Conservation (phyloP, 2,113 vertebrate genomes). For the Chloropsis hardwickii region DNA sequence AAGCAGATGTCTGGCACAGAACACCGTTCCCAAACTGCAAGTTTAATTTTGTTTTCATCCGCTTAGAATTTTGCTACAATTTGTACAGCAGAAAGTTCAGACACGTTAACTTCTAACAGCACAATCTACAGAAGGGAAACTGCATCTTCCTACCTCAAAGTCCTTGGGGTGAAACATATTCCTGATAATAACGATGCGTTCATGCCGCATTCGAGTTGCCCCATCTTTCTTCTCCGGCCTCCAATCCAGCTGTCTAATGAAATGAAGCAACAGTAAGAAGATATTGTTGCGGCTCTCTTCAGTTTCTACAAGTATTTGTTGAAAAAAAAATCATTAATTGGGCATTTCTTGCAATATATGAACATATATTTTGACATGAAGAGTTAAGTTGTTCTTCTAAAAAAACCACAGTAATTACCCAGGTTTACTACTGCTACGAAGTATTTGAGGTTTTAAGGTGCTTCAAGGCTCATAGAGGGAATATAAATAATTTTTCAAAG, state of each 20-base stretch:
- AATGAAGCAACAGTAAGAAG: conserved; percentile 66
- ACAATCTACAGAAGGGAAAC: background rate
- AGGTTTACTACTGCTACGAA: background rate
- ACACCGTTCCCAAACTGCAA: background rate
- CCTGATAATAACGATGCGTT: conserved; percentile 90
- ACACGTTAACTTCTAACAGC: background rate
- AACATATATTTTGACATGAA: background rate
- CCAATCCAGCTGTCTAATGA: conserved; percentile 93
- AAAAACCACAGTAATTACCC: background rate
- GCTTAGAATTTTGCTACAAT: background rate
- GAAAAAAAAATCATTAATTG: conserved; percentile 34
- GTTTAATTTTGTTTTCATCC: background rate
- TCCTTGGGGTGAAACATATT: conserved; percentile 98
- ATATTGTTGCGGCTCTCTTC: conserved; percentile 56
- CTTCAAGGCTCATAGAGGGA: background rate
- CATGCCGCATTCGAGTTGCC: conserved; percentile 80
- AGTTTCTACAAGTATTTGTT: conserved; percentile 64
- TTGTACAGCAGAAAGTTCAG: background rate
- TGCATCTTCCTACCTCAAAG: conserved; percentile 82
- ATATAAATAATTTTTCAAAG: background rate
- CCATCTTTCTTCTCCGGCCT: conserved; percentile 87
- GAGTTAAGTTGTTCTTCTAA: background rate
- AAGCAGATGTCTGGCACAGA: background rate
- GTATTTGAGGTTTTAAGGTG: background rate
- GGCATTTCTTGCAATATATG: background rate